A percentile compares a stretch with the other conserved stretches of the same genome.
Conservation (phyloP, 2,888 invertebrate genomes). For the Branchipolynoe longqiensis region DNA sequence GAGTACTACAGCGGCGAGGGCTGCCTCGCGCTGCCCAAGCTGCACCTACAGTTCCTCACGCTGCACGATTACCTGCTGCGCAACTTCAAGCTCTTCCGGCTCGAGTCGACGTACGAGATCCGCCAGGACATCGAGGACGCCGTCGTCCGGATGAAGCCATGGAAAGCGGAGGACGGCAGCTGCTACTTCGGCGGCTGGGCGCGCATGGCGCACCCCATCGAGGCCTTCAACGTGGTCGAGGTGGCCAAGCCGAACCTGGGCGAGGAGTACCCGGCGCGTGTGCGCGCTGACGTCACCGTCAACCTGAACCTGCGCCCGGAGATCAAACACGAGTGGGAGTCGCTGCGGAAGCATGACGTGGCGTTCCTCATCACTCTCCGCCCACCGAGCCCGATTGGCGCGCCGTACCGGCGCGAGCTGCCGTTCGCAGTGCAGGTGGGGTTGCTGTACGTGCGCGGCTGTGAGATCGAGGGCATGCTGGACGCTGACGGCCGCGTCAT, state of each 20-base stretch:
- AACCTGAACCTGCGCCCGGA: constrained; percentile 94
- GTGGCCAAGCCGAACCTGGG: constrained; percentile 85
- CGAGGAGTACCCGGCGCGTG: constrained; percentile 96
- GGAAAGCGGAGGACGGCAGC: constrained; percentile 91
- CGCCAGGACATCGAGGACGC: constrained; percentile 95
- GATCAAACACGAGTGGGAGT: constrained; percentile 97
- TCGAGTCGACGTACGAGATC: constrained; percentile 92
- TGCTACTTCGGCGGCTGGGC: constrained; percentile 97
- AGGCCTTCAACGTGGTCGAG: constrained; percentile 95
- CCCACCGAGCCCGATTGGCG: constrained; percentile 91
- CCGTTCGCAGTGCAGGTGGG: constrained; percentile 95
- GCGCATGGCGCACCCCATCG: constrained; percentile 97
- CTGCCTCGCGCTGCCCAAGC: constrained; percentile 93
- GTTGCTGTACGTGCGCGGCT: constrained; percentile 94
- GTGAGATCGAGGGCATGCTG: constrained; percentile 98
- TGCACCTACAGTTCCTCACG: constrained; percentile 98
- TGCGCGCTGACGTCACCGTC: constrained; percentile 96
- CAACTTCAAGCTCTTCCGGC: constrained; percentile 97
- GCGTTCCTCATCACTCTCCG: constrained; percentile 96
- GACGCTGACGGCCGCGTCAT: constrained; percentile 95
- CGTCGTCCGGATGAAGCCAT: constrained; percentile 95
- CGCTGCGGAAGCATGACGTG: constrained; percentile 97
- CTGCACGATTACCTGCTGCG: constrained; percentile 97
- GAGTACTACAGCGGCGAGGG: constrained; percentile 98
- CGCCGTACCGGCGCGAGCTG: constrained; percentile 82